Conservation (phyloP, 2,888 invertebrate genomes). For the Platypus cylindrus region DNA sequence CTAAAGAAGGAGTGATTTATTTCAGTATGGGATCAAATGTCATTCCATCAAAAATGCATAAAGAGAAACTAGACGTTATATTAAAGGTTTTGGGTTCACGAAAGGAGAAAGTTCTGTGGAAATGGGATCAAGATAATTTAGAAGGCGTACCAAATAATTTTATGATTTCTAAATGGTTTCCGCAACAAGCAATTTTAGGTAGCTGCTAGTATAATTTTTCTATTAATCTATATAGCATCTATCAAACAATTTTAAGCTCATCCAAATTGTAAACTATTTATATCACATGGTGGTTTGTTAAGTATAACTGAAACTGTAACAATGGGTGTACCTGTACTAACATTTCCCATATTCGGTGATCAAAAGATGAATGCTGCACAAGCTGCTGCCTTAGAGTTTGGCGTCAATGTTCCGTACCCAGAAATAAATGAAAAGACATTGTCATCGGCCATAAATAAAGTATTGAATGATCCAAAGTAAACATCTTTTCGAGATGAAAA, state of each 20-base stretch:
- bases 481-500: too few relatives aligned
- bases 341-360: conserved; percentile 35
- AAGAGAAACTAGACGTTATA: conserved; percentile 39
- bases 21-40: conserved; percentile 49
- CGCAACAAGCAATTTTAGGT: conserved; percentile 25
- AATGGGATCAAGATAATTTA: conserved; percentile 46
- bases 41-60: conserved; percentile 41
- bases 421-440: conserved; percentile 36
- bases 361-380: conserved; percentile 12
- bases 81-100: conserved; percentile 44
- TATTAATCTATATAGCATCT: not conserved
- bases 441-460: conserved; percentile 27
- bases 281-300: conserved; percentile 11
- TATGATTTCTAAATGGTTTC: conserved; percentile 25
- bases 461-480: conserved; percentile 33
- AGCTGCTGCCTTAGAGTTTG: conserved; percentile 33
- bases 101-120: conserved; percentile 53
- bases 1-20: conserved; percentile 42
- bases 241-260: conserved; percentile 6
- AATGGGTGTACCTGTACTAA: conserved; percentile 38
- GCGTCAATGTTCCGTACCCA: conserved; percentile 31
- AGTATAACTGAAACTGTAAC: conserved; percentile 34
- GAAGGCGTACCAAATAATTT: conserved; percentile 31
- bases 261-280: conserved; percentile 13
- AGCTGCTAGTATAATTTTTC: too few relatives aligned